Evolutionary conservation across 2,797 vertebrate genomes (phyloP), one percentile per base, ranked within the genome.

Genomic region (Smutsia gigantea): DNA sequence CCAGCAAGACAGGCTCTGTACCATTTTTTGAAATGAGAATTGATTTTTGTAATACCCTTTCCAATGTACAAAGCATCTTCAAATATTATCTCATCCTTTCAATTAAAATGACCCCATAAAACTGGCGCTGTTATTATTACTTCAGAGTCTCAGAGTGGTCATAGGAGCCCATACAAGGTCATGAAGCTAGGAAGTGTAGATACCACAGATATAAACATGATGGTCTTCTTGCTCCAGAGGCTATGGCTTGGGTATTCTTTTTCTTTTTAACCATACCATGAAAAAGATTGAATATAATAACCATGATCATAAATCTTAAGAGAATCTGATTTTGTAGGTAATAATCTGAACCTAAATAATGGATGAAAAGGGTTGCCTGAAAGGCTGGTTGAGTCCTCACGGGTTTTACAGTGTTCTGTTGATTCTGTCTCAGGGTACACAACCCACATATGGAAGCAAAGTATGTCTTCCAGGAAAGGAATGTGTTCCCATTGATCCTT

Each of bases 31-130:
- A 7, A 34, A 81, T 84, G 10, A 42, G 49, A 61, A 79, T 92
- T 84, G 66, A 66, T 55, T 93, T 90, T 89, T 69, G 17, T 49
- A 92, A 68, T 31, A 61, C 2, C 10, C 34, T 83, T 89, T 49
- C 66, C 57, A 89, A 21, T 2, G 5, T 74, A 55, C 46, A 86
- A 82, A 91, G n/a, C 51, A 79, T 29, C 37, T 51, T 93, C 8
- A 4, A 9, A 11, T 51, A 11, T 21, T 59, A 31, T 68, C 21
- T 87, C 77, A 61, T 42, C 51, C 51, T 91, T 66, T 34, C 3
- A 14, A 10, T 91, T 81, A 37, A 77, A 85, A 90, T 37, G 75
- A 61, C 10, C 89, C 87, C 74, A 13, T 83, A 84, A 97, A 66
- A 31, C 14, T 7, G 27, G 19, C 0, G 0, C 7, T 31, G 7